Evolutionary conservation across 2,888 invertebrate genomes (phyloP).

Genomic region (Aromia moschata): DNA sequence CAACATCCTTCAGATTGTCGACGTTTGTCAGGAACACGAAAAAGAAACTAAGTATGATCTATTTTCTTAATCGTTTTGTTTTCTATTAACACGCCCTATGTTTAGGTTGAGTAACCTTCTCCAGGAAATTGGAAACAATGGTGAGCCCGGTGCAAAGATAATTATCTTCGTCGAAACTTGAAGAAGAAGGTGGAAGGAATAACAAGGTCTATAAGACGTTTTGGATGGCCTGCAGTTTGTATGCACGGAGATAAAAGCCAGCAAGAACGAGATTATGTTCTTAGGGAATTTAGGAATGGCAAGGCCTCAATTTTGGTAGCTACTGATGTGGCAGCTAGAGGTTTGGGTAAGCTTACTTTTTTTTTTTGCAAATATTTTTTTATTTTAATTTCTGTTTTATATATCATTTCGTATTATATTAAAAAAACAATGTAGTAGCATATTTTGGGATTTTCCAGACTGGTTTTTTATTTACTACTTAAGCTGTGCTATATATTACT

Average conservation of each 20-base stretch:
- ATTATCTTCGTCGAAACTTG: conserved; percentile 95
- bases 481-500: no score
- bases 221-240: conserved; percentile 76
- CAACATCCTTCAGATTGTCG: conserved; percentile 87
- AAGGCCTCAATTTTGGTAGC: conserved; percentile 90
- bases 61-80: background rate
- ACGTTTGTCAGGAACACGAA: conserved; percentile 87
- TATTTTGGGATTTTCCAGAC: conserved; percentile 17
- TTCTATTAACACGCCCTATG: conserved; percentile 33
- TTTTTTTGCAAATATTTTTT: no score
- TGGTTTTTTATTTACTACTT: background rate
- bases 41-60: conserved; percentile 69
- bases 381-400: background rate
- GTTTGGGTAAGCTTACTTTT: conserved; percentile 82
- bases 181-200: conserved; percentile 85
- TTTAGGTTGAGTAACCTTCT: conserved; percentile 75
- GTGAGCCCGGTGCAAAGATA: conserved; percentile 85
- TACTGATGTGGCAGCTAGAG: conserved; percentile 96
- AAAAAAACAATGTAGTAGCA: conserved; percentile 3
- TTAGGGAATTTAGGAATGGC: conserved; percentile 87
- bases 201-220: conserved; percentile 79
- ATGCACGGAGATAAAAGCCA: conserved; percentile 97
- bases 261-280: conserved; percentile 90
- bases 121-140: conserved; percentile 79
- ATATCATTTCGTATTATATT: background rate